Evolutionary conservation across 2,797 vertebrate genomes (phyloP), one percentile per base, ranked within the genome.

Genomic region (Tympanoctomys barrerae): DNA sequence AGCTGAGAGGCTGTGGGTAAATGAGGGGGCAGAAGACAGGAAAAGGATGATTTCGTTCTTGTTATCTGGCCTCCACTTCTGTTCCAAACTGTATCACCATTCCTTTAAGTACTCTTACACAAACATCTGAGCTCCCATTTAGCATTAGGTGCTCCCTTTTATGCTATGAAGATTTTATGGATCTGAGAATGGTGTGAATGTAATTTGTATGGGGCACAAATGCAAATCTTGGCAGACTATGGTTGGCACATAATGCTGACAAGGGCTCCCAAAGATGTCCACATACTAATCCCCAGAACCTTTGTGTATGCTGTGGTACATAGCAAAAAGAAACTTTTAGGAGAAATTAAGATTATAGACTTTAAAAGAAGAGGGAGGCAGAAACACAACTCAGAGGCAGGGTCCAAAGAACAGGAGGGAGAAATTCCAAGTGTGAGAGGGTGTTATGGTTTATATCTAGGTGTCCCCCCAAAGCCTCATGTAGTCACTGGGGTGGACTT

Each of bases 301-400:
- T 95, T 24, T 57, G 33, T 91, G 18, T 92, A n/a, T 78, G 80
- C 81, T 90, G 86, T 49, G 26, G n/a, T 87, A 80, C 13, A 68
- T 24, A 82, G 86, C 49, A 90, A 94, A 96, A 91, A 89, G 42
- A 66, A 95, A 91, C 24, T 91, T 36, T 91, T 39, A 91, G n/a
- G 59, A 91, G 68, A 91, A 90, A 96, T 85, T 83, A 89, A 90
- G 31, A 31, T 90, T 89, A 75, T 14, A 26, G 83, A 83, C 5
- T 28, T 90, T 86, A 61, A 92, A 78, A 79, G 71, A 92, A 46
- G 49, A 68, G 14, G 46, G 46, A 89, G n/a, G 66, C 52, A 61
- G 66, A 87, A 94, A 68, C 28, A 36, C 26, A 91, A 52, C 75
- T 92, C 54, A 33, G 57, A 86, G 62, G 57, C 39, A 49, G 11